Evolutionary conservation across 64 coral and sea anemone genomes (phyloP).

Genomic region (Catalaphyllia jardinei): DNA sequence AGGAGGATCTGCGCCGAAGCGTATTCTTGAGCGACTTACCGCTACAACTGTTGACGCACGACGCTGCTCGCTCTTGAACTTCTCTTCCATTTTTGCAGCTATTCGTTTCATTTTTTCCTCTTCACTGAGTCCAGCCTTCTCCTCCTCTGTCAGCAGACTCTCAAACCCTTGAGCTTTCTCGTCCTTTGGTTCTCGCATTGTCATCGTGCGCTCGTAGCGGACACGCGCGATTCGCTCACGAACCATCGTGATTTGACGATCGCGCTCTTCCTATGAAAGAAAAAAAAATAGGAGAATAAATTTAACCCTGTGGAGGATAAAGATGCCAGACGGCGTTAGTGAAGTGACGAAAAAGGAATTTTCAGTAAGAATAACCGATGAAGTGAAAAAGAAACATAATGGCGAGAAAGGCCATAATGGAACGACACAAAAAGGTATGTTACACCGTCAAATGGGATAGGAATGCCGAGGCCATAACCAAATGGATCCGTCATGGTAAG

Average conservation of each 20-base stretch:
- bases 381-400: neutral
- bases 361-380: neutral
- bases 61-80: constrained; percentile 85
- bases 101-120: constrained; percentile 98
- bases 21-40: constrained; percentile 38
- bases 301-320: neutral
- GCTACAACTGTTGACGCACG: constrained; percentile 45
- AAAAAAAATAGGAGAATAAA: neutral
- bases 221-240: constrained; percentile 92
- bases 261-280: constrained; percentile 76
- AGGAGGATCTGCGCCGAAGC: no score
- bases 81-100: constrained; percentile 99
- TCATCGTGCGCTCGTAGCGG: constrained; percentile 93
- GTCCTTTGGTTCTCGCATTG: constrained; percentile 85
- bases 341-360: neutral
- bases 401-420: no score
- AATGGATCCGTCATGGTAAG: no score
- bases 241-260: constrained; percentile 91
- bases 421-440: no score
- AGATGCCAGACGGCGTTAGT: no score
- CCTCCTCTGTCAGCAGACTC: constrained; percentile 83
- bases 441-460: no score
- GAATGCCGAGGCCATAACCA: no score
- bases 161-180: constrained; percentile 81
- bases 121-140: constrained; percentile 74